Conservation (phyloP, 2,113 vertebrate genomes). For the Toxostoma redivivum region DNA sequence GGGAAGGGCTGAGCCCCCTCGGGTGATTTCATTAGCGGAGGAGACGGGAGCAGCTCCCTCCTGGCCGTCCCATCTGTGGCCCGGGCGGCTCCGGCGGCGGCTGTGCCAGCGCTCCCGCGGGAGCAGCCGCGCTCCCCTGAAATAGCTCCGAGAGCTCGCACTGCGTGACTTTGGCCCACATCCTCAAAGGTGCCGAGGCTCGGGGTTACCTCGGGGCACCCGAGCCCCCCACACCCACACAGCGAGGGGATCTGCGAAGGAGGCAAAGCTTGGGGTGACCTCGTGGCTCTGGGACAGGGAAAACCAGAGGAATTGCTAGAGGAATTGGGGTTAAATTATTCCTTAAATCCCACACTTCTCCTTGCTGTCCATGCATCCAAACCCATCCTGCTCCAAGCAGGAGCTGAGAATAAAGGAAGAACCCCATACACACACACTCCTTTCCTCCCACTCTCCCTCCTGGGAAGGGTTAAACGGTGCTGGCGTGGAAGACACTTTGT, state of each 20-base stretch:
- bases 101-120: background rate
- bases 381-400: fast-evolving
- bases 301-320: fast-evolving
- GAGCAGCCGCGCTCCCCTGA: background rate
- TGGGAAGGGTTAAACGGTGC: background rate
- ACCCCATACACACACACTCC: fast-evolving
- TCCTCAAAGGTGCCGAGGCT: conserved; percentile 47
- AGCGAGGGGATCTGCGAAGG: background rate
- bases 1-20: background rate
- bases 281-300: background rate
- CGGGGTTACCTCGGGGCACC: background rate
- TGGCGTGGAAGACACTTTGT: conserved; percentile 24
- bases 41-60: background rate
- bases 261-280: fast-evolving
- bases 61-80: background rate
- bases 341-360: background rate
- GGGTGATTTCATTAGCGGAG: background rate
- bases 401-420: background rate
- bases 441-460: background rate
- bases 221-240: fast-evolving
- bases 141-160: conserved; percentile 26
- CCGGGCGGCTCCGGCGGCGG: background rate
- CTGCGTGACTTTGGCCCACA: conserved; percentile 61
- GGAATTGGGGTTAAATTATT: background rate
- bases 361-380: background rate